Evolutionary conservation across 2,113 vertebrate genomes (phyloP), one percentile per base, ranked within the genome.

Genomic region (Ariopsis seemanni): DNA sequence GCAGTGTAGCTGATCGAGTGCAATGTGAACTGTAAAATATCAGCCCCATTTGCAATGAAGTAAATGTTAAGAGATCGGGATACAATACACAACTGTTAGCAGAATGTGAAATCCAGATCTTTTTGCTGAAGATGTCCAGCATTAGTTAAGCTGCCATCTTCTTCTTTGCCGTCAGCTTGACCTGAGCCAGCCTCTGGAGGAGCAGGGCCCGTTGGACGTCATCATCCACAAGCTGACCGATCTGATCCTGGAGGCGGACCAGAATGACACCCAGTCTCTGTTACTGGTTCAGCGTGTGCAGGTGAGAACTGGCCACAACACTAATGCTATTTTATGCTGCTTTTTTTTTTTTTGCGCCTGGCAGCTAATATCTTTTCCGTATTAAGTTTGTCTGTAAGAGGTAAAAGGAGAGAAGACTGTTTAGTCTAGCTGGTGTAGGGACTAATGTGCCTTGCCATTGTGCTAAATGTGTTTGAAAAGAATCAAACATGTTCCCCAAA

Each of bases 171-270:
- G 20, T 57, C 83, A 99, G 98, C 96, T 99, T 91, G 97, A 99
- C 93, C 96, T 99, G 62, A 97, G 93, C 92, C 97, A 96, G 92
- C 97, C 97, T 0, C 95, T 99, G 42, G 98, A 99, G 94, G 97
- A 99, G 77, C 98, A 99, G 91, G 98, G 98, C 3, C 98, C 98
- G 2, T 94, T 99, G 93, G 98, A 99, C 34, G 97, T 99, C 92
- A 99, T 99, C 92, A 98, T 99, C 93, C 98, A 99, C 95, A 99
- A 99, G 93, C 95, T 99, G 93, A 99, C 98, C 0, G 98, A 99
- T 90, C 95, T 99, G 90, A 99, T 99, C 91, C 95, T 99, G 30
- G 98, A 99, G 94, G 98, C 98, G 0, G 98, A 99, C 93, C 98
- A 99, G 95, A 98, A 99, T 9, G 97, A 99, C 91, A 97, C 96